Conservation (phyloP, 2,888 invertebrate species). For the Charanyca ferruginea region DNA sequence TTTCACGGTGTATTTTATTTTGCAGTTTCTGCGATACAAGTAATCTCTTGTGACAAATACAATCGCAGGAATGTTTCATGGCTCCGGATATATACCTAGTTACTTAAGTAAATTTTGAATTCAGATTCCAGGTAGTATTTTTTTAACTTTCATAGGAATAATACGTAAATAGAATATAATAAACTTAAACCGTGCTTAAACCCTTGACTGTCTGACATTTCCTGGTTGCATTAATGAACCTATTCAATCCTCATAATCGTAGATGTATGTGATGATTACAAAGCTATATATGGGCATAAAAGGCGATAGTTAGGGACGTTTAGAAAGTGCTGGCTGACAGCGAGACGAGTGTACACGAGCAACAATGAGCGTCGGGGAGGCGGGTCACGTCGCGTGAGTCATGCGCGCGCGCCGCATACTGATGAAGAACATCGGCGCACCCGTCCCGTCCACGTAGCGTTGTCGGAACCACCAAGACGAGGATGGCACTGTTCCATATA, state of each 20-base stretch:
- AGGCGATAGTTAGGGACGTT: conserved; percentile 72
- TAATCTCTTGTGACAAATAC: conserved; percentile 18
- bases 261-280: conserved; percentile 66
- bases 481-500: conserved; percentile 62
- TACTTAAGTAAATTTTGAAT: neutral
- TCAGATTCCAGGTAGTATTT: neutral
- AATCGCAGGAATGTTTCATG: neutral
- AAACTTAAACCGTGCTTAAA: conserved; percentile 17
- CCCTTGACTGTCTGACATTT: conserved; percentile 25
- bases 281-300: conserved; percentile 70
- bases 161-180: conserved; percentile 4
- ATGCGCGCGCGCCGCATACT: conserved; percentile 81
- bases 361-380: conserved; percentile 76
- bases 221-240: conserved; percentile 56
- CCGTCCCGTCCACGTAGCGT: conserved; percentile 61
- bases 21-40: conserved; percentile 12
- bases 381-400: conserved; percentile 81
- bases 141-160: conserved; percentile 9
- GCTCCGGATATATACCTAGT: neutral
- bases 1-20: conserved; percentile 45
- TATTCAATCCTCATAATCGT: conserved; percentile 59
- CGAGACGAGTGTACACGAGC: conserved; percentile 70
- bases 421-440: conserved; percentile 75
- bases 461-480: conserved; percentile 61
- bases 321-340: conserved; percentile 75